Evolutionary conservation across 2,888 invertebrate genomes (phyloP).

Genomic region (Sinopyrophorus schimmeli): DNA sequence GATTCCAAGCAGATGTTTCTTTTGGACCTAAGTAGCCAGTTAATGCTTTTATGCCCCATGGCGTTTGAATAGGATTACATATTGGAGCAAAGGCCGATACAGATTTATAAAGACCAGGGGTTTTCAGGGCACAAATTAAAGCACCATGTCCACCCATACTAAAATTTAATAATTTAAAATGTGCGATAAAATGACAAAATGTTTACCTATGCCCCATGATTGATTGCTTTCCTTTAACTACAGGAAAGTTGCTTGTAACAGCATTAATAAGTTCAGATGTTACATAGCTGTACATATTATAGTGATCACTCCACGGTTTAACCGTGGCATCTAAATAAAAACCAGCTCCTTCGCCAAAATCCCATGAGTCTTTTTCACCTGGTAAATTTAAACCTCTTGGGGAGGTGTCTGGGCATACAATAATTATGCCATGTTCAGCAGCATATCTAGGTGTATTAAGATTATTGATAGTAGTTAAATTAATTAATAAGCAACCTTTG

Average conservation of each 20-base stretch:
- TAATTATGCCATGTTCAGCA: conserved; percentile 78
- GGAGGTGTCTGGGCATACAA: conserved; percentile 96
- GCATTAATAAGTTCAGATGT: conserved; percentile 80
- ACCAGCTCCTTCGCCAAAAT: conserved; percentile 94
- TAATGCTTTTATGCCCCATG: conserved; percentile 90
- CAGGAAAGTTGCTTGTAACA: conserved; percentile 75
- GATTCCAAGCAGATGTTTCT: conserved; percentile 68
- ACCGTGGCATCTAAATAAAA: conserved; percentile 93
- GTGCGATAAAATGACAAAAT: conserved; percentile 17
- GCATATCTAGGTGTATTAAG: conserved; percentile 68
- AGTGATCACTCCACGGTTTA: conserved; percentile 91
- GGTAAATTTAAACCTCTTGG: conserved; percentile 87
- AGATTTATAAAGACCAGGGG: conserved; percentile 83
- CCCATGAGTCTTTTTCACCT: conserved; percentile 90
- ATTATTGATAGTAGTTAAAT: too few relatives aligned
- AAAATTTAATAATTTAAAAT: conserved; percentile 32
- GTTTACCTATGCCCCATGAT: conserved; percentile 79
- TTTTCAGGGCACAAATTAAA: conserved; percentile 83
- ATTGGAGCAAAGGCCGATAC: conserved; percentile 97
- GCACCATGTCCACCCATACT: conserved; percentile 99
- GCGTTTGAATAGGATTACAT: conserved; percentile 79
- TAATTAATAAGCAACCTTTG: conserved; percentile 75
- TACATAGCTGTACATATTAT: conserved; percentile 95
- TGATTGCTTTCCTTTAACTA: conserved; percentile 64
- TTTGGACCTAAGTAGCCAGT: conserved; percentile 76